Evolutionary conservation across 2,888 invertebrate species (phyloP).

Genomic region (Druceiella hillmani): DNA sequence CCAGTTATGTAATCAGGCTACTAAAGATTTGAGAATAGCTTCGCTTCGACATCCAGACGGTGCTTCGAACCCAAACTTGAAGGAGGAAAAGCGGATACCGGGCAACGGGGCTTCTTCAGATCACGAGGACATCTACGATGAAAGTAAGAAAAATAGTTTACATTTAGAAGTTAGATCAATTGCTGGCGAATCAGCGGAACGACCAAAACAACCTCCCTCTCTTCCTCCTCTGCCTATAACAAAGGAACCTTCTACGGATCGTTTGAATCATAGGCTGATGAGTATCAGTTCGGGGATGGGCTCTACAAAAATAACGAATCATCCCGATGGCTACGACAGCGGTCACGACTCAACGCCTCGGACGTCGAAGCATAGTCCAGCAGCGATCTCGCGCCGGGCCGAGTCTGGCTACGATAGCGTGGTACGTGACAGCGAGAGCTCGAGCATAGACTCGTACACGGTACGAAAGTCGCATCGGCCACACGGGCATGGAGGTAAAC

Average conservation of each 20-base stretch:
- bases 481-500: slow-evolving; percentile 37
- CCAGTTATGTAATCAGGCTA: slow-evolving; percentile 38
- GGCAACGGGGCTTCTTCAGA: slow-evolving; percentile 60
- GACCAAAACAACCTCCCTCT: slow-evolving; percentile 8
- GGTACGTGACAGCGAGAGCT: slow-evolving; percentile 82
- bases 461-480: slow-evolving; percentile 43
- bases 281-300: slow-evolving; percentile 61
- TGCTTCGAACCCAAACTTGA: slow-evolving; percentile 87
- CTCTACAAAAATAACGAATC: slow-evolving; percentile 49
- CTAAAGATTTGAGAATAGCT: slow-evolving; percentile 56
- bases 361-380: slow-evolving; percentile 75
- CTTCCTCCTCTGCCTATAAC: slow-evolving; percentile 33
- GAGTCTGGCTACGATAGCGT: slow-evolving; percentile 92
- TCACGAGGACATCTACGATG: slow-evolving; percentile 43
- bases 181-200: slow-evolving; percentile 3
- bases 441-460: slow-evolving; percentile 71
- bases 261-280: slow-evolving; percentile 56
- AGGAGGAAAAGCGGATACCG: slow-evolving; percentile 60
- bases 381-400: slow-evolving; percentile 71
- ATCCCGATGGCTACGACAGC: slow-evolving; percentile 73
- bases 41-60: slow-evolving; percentile 85
- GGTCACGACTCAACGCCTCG: slow-evolving; percentile 80
- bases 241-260: slow-evolving; percentile 56
- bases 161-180: slow-evolving; percentile 22
- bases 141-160: slow-evolving; percentile 35